phyloP scores from a whole-genome alignment of 2,113 vertebrate genomes.

The Chrysochloris asiatica region DNA sequence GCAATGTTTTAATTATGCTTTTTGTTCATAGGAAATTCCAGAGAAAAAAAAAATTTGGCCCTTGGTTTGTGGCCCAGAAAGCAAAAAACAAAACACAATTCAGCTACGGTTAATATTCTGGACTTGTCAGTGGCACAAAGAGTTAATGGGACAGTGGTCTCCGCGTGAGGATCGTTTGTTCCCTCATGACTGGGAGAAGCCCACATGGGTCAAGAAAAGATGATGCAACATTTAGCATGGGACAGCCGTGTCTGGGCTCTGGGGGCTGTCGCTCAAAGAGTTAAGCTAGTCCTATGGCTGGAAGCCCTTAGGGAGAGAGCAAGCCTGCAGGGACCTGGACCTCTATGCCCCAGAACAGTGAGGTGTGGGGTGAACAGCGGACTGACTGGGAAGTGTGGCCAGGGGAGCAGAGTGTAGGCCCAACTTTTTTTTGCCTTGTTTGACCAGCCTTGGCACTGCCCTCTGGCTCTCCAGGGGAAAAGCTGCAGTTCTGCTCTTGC shows the following conservation, averaged over 20 bases:
- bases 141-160: slow-evolving; percentile 56
- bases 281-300: slow-evolving; percentile 72
- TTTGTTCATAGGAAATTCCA: slow-evolving; percentile 67
- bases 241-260: slow-evolving; percentile 53
- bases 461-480: slow-evolving; percentile 88
- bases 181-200: background rate
- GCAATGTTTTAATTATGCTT: slow-evolving; percentile 61
- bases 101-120: background rate
- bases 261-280: slow-evolving; percentile 83
- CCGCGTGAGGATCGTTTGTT: background rate
- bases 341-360: slow-evolving; percentile 63
- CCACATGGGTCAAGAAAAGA: slow-evolving; percentile 17
- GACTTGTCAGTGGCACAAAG: slow-evolving; percentile 52
- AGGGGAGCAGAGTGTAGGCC: slow-evolving; percentile 81
- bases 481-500: slow-evolving; percentile 90
- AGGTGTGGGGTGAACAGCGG: slow-evolving; percentile 74
- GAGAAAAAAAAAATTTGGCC: slow-evolving; percentile 40
- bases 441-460: slow-evolving; percentile 88
- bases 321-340: slow-evolving; percentile 71
- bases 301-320: slow-evolving; percentile 74
- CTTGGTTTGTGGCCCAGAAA: slow-evolving; percentile 43
- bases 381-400: slow-evolving; percentile 19
- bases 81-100: background rate
- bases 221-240: slow-evolving; percentile 33
- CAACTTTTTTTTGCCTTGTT: slow-evolving; percentile 80